Evolutionary conservation across 2,888 invertebrate species (phyloP).

Genomic region (Seira ritae): DNA sequence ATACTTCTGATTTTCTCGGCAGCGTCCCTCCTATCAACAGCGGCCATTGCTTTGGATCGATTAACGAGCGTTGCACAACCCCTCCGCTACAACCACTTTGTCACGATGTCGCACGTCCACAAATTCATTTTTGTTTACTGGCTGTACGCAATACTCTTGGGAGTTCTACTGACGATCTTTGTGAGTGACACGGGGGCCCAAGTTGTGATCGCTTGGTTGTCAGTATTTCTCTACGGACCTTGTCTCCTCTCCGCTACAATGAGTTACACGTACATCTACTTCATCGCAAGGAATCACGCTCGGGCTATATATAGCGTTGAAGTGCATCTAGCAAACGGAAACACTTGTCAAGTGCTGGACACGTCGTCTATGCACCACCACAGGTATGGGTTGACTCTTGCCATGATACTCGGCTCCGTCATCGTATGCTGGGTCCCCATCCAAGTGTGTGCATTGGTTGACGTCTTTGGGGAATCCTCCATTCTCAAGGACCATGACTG

Average conservation of each 20-base stretch:
- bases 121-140: constrained; percentile 80
- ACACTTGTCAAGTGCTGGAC: constrained; percentile 66
- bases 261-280: constrained; percentile 81
- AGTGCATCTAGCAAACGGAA: constrained; percentile 74
- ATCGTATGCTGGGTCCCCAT: constrained; percentile 81
- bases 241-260: constrained; percentile 79
- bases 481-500: constrained; percentile 78
- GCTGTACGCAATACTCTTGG: constrained; percentile 79
- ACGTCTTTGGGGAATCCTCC: constrained; percentile 68
- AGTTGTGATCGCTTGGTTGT: constrained; percentile 68
- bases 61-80: constrained; percentile 81
- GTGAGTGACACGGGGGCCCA: constrained; percentile 62
- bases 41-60: constrained; percentile 81
- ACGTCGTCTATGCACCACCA: constrained; percentile 75
- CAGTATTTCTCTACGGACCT: constrained; percentile 79
- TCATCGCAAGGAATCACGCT: constrained; percentile 81
- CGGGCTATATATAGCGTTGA: constrained; percentile 81
- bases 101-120: constrained; percentile 80
- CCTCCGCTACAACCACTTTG: constrained; percentile 81
- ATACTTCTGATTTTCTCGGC: constrained; percentile 80
- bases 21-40: constrained; percentile 80
- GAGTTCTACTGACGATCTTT: constrained; percentile 73
- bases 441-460: constrained; percentile 76
- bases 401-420: constrained; percentile 81
- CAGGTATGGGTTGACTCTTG: constrained; percentile 81